Base-by-base conservation (phyloP, 2,797 vertebrate genomes). In the Oryzias sinensis region DNA sequence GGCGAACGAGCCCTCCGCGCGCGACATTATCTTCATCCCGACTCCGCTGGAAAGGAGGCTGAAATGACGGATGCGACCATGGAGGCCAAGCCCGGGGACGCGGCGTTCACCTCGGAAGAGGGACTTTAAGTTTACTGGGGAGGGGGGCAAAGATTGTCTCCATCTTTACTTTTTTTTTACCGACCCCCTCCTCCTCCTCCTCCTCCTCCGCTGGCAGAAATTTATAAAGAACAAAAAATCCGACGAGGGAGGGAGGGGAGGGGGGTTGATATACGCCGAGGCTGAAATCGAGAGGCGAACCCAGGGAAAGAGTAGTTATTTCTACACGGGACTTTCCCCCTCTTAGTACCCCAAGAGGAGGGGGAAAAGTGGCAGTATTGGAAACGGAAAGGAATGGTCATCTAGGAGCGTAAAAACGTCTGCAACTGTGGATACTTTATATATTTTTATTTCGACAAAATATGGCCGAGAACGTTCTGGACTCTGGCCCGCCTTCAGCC, bases 391-490 rank as follows among this genome's bases (percentile, higher is more conserved):
- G 83, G 82, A 90, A 79, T 74, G 68, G 82, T 81, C 69, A 84
- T 81, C 67, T 77, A 70, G 85, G 76, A 83, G 79, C 85, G 89
- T 87, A 85, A 87, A 86, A 83, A 84, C 87, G 87, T 84, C 87
- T 79, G 84, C 84, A 83, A 88, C 75, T 82, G 90, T 90, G 91
- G 91, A 92, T 79, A 91, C 84, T 87, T 89, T 89, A 90, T 87
- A 92, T 90, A 90, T 92, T 92, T 91, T 91, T 90, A 90, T 90
- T 91, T 90, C 84, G 87, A 89, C 88, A 91, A 92, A 91, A 93
- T 95, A 98, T 98, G 96, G 95, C 96, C 94, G 96, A 98, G 94
- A 98, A 98, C 95, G 94, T 97, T 93, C 93, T 98, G 94, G 96
- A 98, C 92, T 85, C 88, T 90, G 96, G 96, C 94, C 95, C 96